Evolutionary conservation across 2,113 vertebrate genomes (phyloP).

Genomic region (Micromys minutus): DNA sequence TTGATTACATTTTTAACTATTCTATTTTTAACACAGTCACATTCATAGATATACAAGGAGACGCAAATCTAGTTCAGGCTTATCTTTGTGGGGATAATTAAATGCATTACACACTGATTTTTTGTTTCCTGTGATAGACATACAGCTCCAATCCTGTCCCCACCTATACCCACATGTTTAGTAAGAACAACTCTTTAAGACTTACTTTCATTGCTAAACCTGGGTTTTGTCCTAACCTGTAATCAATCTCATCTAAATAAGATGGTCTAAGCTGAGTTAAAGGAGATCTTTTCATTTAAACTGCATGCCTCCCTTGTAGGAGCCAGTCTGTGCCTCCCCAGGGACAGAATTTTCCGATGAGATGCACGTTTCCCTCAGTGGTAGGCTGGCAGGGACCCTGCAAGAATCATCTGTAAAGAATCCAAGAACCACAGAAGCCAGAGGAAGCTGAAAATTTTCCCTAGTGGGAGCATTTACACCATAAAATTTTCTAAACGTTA

Average conservation of each 20-base stretch:
- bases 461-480: background rate
- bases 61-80: background rate
- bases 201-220: slow-evolving; percentile 51
- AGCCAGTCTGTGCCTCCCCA: background rate
- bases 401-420: background rate
- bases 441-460: background rate
- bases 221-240: background rate
- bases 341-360: background rate
- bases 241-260: slow-evolving; percentile 28
- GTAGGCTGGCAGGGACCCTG: background rate
- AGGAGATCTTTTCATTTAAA: background rate
- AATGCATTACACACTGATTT: background rate
- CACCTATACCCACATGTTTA: slow-evolving; percentile 31
- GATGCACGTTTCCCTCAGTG: background rate
- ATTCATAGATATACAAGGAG: background rate
- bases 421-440: background rate
- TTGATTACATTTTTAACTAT: background rate
- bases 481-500: slow-evolving; percentile 17
- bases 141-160: background rate
- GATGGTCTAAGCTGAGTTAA: background rate
- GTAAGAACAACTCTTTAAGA: slow-evolving; percentile 29
- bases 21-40: background rate
- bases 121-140: background rate
- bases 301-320: background rate
- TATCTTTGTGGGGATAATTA: background rate